phyloP scores from a whole-genome alignment of 2,888 invertebrate genomes.

The Tachina fera region DNA sequence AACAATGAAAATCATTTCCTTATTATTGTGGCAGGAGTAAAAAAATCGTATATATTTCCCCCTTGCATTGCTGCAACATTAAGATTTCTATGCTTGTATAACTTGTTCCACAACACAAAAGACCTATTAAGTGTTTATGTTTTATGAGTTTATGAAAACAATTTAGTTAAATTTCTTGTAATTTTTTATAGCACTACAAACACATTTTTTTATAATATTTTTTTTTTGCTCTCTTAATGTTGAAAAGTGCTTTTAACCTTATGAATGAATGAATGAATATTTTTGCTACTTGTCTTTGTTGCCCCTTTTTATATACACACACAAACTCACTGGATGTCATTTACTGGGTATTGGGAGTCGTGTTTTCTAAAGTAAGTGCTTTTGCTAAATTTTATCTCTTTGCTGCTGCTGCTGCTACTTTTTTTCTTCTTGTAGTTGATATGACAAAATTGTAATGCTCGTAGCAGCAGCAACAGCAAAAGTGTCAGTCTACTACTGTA shows the following conservation, averaged over 20 bases:
- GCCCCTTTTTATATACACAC: conserved; percentile 16
- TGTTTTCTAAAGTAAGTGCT: conserved; percentile 68
- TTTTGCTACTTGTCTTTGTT: conserved; percentile 43
- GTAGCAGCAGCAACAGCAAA: conserved; percentile 1
- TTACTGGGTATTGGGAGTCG: conserved; percentile 63
- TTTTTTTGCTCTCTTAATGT: conserved; percentile 48
- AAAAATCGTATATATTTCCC: neutral
- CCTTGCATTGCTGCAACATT: neutral
- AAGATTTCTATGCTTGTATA: conserved; percentile 19
- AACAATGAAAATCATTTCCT: conserved; percentile 24
- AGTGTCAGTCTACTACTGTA: conserved; percentile 34
- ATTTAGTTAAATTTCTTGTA: conserved; percentile 68
- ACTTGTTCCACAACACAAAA: conserved; percentile 56
- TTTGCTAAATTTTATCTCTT: conserved; percentile 51
- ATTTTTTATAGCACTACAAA: conserved; percentile 52
- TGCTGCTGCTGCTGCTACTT: neutral
- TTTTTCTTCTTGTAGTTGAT: conserved; percentile 40
- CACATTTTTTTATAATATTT: conserved; percentile 5
- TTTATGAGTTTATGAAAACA: conserved; percentile 71
- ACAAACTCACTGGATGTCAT: conserved; percentile 47
- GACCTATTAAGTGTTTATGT: conserved; percentile 69
- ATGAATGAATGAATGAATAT: conserved; percentile 61
- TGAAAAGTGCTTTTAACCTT: conserved; percentile 70
- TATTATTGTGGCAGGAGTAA: neutral
- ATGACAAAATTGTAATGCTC: conserved; percentile 58